Percentiles rank a stretch among this genome's conserved stretches.
phyloP scores from a whole-genome alignment of 37 sponge, comb jelly and placozoan genomes.

The Theonella swinhoei region DNA sequence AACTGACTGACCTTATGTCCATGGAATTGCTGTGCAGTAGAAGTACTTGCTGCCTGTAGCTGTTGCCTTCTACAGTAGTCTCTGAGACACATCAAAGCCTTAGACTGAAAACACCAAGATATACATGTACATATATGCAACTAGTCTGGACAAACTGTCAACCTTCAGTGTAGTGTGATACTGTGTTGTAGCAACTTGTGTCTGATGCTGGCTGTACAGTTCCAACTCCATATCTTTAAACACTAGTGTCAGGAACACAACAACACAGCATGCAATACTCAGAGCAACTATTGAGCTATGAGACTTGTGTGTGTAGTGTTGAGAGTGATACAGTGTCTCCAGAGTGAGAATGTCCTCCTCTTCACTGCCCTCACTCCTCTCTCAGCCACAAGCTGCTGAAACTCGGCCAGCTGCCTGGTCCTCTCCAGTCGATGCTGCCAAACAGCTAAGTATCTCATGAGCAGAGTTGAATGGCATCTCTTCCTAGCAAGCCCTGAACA shows the following conservation, averaged over 20 bases:
- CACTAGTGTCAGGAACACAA: too few relatives aligned
- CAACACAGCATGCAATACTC: too few relatives aligned
- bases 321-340: conserved; percentile 58
- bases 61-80: not conserved
- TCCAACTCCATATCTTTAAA: conserved; percentile 24
- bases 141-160: not conserved
- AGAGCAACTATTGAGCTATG: too few relatives aligned
- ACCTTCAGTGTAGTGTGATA: conserved; percentile 21
- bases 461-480: not conserved
- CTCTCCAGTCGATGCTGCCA: conserved; percentile 25
- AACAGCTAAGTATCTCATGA: not conserved
- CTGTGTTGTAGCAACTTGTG: conserved; percentile 11
- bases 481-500: conserved; percentile 20
- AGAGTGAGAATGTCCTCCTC: conserved; percentile 26
- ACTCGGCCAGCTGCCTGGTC: conserved; percentile 28
- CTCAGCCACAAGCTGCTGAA: conserved; percentile 27
- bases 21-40: conserved; percentile 7
- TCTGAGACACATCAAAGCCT: not conserved
- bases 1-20: not conserved
- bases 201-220: conserved; percentile 2
- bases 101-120: not conserved
- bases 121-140: not conserved
- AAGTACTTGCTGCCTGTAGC: not conserved
- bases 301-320: not conserved
- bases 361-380: conserved; percentile 18